Evolutionary conservation across 2,797 vertebrate species (phyloP).

Genomic region (Pipistrellus pygmaeus): DNA sequence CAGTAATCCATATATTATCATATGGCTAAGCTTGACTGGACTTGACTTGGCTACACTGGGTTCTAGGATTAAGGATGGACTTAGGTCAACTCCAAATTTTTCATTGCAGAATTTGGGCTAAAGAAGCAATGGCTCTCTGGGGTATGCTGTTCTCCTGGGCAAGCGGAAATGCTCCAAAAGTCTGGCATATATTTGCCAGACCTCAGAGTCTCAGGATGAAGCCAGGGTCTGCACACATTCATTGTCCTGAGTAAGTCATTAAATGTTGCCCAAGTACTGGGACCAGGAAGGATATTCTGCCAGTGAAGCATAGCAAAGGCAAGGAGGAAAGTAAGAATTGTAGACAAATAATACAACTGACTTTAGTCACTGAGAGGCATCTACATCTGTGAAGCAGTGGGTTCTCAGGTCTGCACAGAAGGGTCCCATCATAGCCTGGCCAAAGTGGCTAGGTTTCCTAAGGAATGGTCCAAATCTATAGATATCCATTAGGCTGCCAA

Average conservation of each 20-base stretch:
- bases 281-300: not conserved
- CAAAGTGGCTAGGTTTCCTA: not conserved
- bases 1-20: not conserved
- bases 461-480: not conserved
- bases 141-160: not conserved
- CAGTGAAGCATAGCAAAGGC: not conserved
- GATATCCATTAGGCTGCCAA: not conserved
- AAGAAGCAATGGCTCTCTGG: not conserved
- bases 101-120: not conserved
- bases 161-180: not conserved
- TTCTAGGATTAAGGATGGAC: not conserved
- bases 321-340: not conserved
- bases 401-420: not conserved
- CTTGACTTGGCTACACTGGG: not conserved
- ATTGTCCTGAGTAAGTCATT: not conserved
- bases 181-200: not conserved
- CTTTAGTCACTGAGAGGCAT: not conserved
- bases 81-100: not conserved
- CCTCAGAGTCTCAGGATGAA: not conserved
- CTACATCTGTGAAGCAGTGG: not conserved
- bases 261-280: not conserved
- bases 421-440: not conserved
- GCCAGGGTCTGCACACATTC: not conserved
- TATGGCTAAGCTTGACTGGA: not conserved
- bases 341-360: not conserved